Evolutionary conservation across 2,888 invertebrate species (phyloP).

Genomic region (Cephonodes hylas): DNA sequence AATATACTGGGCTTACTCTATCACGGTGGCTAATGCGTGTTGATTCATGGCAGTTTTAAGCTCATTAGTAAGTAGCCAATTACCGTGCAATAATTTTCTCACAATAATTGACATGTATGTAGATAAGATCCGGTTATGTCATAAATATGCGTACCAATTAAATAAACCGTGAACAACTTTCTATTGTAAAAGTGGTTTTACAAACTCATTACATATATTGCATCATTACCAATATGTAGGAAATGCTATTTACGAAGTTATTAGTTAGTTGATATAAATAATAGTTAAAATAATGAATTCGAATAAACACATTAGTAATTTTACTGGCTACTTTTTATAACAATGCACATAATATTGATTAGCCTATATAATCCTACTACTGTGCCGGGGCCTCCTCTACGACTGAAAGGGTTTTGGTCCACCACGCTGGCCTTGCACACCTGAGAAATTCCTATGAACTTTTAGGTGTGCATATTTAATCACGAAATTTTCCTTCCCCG

Average conservation of each 20-base stretch:
- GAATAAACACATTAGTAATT: no score
- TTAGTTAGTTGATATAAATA: background rate
- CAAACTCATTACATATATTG: background rate
- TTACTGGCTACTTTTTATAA: no score
- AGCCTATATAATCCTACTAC: no score
- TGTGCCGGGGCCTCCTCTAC: no score
- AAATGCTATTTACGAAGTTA: background rate
- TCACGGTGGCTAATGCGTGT: background rate
- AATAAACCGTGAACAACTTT: background rate
- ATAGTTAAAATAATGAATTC: background rate
- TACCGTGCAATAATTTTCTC: background rate
- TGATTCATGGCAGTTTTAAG: background rate
- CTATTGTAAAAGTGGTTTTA: background rate
- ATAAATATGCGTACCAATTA: background rate
- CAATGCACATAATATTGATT: no score
- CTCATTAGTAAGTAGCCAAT: background rate
- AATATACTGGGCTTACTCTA: background rate
- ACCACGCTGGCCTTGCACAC: no score
- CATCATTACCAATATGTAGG: background rate
- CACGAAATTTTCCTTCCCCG: no score
- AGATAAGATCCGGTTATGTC: background rate
- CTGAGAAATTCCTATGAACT: no score
- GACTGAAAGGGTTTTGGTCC: no score
- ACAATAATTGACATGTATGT: background rate
- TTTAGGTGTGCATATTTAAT: no score